These are phyloP conservation scores for Ancistrus triradiatus DNA, from an alignment of 2,113 vertebrate species.

Conservation along the genomic window DNA sequence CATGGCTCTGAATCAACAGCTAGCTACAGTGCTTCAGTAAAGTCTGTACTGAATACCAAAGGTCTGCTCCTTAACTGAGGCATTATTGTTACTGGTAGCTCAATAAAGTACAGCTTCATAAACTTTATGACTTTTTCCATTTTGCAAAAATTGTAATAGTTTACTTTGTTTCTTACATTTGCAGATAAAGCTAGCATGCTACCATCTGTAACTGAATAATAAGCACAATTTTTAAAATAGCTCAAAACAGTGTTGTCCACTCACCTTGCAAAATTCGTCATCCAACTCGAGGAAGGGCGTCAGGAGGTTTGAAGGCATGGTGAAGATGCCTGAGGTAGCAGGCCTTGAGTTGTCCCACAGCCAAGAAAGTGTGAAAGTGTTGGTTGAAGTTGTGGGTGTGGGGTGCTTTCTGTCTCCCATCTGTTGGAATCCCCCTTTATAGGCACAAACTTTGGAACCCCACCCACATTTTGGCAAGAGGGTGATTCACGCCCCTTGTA, in stretches of 20 bases:
- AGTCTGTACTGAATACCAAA: no score
- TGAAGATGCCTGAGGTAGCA: constrained; percentile 37
- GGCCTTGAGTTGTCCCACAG: constrained; percentile 3
- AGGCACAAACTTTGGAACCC: constrained; percentile 49
- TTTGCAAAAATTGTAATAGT: no score
- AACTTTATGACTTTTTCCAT: no score
- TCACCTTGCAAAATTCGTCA: constrained; percentile 72
- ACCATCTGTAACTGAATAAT: no score
- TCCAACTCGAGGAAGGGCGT: constrained; percentile 71
- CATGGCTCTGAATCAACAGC: no score
- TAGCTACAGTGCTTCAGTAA: no score
- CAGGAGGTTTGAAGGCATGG: constrained; percentile 70
- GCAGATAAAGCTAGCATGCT: no score
- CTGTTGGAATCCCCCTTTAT: constrained; percentile 70
- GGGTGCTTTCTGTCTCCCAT: constrained; percentile 49
- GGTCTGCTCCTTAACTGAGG: no score
- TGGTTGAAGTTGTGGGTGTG: constrained; percentile 2
- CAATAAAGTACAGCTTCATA: no score
- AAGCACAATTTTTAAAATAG: neutral
- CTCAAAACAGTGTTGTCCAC: neutral
- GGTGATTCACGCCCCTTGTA: constrained; percentile 36
- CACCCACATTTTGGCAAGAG: constrained; percentile 41
- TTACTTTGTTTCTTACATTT: no score
- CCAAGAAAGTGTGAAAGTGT: constrained; percentile 21
- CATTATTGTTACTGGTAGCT: no score